phyloP scores from a whole-genome alignment of 1,140 invertebrate genomes.

The Cyclargus thomasi region DNA sequence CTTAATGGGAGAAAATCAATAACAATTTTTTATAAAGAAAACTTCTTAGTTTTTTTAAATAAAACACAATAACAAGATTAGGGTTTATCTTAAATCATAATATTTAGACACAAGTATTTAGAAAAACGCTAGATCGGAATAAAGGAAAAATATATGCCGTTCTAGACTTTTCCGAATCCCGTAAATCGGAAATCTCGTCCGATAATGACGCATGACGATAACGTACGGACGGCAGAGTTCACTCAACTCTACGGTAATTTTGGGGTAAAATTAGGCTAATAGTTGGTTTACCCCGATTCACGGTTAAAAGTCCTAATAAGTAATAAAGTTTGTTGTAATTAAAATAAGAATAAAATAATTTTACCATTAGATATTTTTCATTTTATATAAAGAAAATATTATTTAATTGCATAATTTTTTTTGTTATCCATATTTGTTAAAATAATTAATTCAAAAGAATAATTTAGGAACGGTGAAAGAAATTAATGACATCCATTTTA shows the following conservation, averaged over 20 bases:
- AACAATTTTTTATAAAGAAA: too few relatives aligned
- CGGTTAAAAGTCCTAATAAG: not conserved
- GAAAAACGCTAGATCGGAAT: not conserved
- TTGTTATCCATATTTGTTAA: too few relatives aligned
- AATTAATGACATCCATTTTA: not conserved
- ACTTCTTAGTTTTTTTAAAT: too few relatives aligned
- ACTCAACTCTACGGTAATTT: conserved; percentile 6
- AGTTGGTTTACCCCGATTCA: not conserved
- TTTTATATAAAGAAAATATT: too few relatives aligned
- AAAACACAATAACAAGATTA: too few relatives aligned
- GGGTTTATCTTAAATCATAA: too few relatives aligned
- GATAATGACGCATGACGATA: conserved; percentile 9
- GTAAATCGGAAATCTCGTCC: not conserved
- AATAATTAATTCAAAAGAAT: not conserved
- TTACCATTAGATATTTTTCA: too few relatives aligned
- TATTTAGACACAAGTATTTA: too few relatives aligned
- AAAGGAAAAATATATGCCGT: not conserved
- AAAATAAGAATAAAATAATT: too few relatives aligned
- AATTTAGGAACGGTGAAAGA: not conserved
- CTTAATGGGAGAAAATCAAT: too few relatives aligned
- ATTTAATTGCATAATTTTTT: too few relatives aligned
- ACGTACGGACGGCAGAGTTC: conserved; percentile 6
- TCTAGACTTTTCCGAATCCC: not conserved
- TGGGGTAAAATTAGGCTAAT: conserved; percentile 10
- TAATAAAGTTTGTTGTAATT: not conserved